Base-by-base conservation (phyloP, 2,888 invertebrate genomes). In the Zootermopsis nevadensis region DNA sequence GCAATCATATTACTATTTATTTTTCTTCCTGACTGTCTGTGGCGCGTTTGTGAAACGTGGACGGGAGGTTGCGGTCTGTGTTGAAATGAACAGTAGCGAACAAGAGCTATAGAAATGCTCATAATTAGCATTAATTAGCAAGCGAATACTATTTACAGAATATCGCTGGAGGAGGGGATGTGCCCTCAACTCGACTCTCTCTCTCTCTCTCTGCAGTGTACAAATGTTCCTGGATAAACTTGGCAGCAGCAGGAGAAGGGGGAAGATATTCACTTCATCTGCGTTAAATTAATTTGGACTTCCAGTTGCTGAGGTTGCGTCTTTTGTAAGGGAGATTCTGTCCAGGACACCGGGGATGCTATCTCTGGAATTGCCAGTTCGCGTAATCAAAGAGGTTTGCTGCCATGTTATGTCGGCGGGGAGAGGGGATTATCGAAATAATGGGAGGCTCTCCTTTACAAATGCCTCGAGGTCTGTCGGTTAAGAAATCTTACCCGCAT, bases 91-190 rank as follows among this genome's bases (percentile, higher is more conserved):
- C 69, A 69, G 53, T 22, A 33, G 31, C 72, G 67, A 81, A 81
- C 55, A 48, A 77, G 77, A n/a, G 48, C 31, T 53, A 72, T 74
- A 74, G 81, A 81, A 81, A 81, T 81, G 53, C 81, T 81, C 38
- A 48, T 69, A 81, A 81, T 81, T 81, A 81, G 74, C 69, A 53
- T 74, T 81, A 81, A 81, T 81, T 81, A 81, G 81, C 30, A 67
- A 48, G 69, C 33, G 81, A 48, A 67, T 67, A 42, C 38, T 69
- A 72, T 81, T 72, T 30, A 42, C 35, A 42, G 53, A 53, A 67
- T n/a, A 31, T 24, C 15, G 42, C 53, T 33, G 42, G 30, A 53
- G 74, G 27, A 69, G 42, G 72, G 42, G 27, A n/a, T 30, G n/a
- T 35, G 30, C 0, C 35, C 42, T 48, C 8, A 15, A 31, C 66